Evolutionary conservation across 92 coral and sea anemone species (phyloP).

Genomic region (Galaxea fascicularis): DNA sequence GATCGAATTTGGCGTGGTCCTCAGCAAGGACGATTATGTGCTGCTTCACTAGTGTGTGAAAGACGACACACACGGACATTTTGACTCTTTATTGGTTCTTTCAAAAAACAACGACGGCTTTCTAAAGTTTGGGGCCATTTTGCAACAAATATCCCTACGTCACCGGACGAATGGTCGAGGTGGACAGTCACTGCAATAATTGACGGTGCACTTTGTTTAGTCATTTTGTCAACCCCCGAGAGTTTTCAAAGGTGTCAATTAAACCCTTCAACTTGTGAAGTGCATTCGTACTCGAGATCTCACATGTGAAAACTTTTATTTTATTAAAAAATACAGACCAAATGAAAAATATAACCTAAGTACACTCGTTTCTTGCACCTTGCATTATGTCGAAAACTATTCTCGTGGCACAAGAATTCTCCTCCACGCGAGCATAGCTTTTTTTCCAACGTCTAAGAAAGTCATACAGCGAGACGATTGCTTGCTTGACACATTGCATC

Average conservation of each 20-base stretch:
- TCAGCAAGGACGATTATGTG: background rate
- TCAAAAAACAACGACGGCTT: background rate
- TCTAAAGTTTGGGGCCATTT: background rate
- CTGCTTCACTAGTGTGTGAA: slow-evolving; percentile 2
- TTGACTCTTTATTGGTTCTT: background rate
- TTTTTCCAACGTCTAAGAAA: background rate
- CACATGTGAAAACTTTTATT: no score
- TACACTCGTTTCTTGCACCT: no score
- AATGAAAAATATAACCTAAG: no score
- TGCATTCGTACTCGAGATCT: no score
- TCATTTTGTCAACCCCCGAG: no score
- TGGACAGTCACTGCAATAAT: background rate
- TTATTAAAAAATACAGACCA: no score
- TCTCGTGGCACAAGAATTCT: no score
- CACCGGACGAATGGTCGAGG: background rate
- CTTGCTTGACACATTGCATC: background rate
- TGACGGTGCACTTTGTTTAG: background rate
- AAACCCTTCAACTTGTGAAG: no score
- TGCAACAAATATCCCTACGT: background rate
- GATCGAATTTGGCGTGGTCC: slow-evolving; percentile 12
- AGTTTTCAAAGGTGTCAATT: no score
- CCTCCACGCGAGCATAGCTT: background rate
- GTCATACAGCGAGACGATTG: background rate
- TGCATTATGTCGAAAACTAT: no score
- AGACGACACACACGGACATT: slow-evolving; percentile 6